Percentiles rank a stretch among this genome's conserved stretches.
Conservation (phyloP, 2,797 vertebrate species). For the Lutjanus argentimaculatus region DNA sequence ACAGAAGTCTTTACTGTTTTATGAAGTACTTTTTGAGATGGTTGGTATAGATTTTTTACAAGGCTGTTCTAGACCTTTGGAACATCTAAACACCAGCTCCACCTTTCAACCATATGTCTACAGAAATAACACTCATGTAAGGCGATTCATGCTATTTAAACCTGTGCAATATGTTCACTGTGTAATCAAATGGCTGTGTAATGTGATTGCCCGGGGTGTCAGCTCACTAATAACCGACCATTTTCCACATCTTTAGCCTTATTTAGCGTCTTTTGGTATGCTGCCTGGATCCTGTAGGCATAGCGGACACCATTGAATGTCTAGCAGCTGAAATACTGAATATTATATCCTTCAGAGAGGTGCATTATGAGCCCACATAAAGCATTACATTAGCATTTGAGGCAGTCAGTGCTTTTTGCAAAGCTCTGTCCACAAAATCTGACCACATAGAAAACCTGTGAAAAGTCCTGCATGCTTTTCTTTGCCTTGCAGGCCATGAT, state of each 20-base stretch:
- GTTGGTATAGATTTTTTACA: neutral
- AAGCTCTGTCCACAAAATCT: neutral
- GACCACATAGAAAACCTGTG: neutral
- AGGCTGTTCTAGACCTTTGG: neutral
- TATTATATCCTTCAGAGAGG: neutral
- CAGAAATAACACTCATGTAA: neutral
- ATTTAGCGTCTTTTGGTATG: neutral
- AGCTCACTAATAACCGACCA: neutral
- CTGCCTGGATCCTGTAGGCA: no score
- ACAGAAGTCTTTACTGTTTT: slow-evolving; percentile 7
- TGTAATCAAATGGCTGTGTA: neutral
- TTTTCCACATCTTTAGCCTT: neutral
- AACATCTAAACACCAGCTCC: neutral
- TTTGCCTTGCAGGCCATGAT: neutral
- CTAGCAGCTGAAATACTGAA: neutral
- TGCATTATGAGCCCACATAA: neutral
- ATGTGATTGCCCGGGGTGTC: neutral
- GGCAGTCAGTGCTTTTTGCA: neutral
- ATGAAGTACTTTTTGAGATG: neutral
- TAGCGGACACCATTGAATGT: neutral
- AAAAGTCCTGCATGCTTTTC: neutral
- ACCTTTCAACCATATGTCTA: neutral
- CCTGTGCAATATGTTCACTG: neutral
- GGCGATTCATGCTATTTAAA: neutral
- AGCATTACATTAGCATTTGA: neutral